Evolutionary conservation across 2,113 vertebrate species (phyloP), one percentile per base, ranked within the genome.

Genomic region (Brachypodius melanocephalos): DNA sequence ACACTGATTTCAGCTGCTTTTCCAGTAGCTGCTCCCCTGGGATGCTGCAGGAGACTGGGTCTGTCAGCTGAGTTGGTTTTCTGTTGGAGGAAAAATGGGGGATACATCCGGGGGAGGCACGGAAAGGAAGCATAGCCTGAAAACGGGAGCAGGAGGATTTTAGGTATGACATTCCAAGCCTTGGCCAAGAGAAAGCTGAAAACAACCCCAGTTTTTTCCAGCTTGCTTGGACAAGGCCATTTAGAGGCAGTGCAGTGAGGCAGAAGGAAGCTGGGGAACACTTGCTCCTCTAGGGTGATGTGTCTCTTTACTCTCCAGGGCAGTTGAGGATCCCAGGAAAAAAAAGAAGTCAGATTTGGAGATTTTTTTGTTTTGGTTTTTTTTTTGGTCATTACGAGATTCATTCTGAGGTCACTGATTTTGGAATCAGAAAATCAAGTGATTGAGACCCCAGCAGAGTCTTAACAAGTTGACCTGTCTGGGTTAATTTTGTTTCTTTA

Each of bases 61-160:
- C 32, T 52, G 45, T 26, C 55, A 45, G 34, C 72, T 17, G 36
- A 48, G 15, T 2, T 71, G 57, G 12, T n/a, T 77, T 90, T 69
- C 13, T 66, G 1, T 26, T 38, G 21, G 46, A 54, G 54, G 58
- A 40, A 61, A n/a, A 79, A 19, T 0, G 4, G 12, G 32, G 10
- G n/a, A 32, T 42, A 2, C 2, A 1, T 15, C 34, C 12, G 29
- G 14, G 8, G 24, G 26, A 74, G 12, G 17, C 61, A n/a, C 1
- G 1, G 74, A 46, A 46, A 61, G 24, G 68, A 72, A 59, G 18
- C 0, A 0, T 4, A n/a, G 38, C 15, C 38, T 40, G 8, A 29
- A 55, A 69, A 46, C 0, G 3, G 42, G 59, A 81, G 61, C 77
- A 77, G 36, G 28, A 89, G 29, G n/a, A 45, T 52, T 75, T 4